phyloP scores from a whole-genome alignment of 2,888 invertebrate species.

The Melieria crassipennis region DNA sequence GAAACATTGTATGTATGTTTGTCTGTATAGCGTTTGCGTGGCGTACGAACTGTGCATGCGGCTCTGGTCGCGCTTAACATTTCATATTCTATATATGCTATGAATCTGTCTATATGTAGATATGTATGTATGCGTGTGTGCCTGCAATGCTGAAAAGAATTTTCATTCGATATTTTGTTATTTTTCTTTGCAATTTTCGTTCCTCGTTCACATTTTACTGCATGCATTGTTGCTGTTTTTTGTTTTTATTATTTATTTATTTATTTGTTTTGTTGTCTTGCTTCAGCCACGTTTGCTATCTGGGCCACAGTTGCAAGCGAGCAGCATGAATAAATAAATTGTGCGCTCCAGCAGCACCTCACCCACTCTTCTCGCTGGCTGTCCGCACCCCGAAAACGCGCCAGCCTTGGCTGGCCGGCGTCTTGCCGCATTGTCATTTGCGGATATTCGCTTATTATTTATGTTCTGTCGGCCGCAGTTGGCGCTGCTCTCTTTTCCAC shows the following conservation, averaged over 20 bases:
- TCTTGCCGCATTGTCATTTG: conserved; percentile 38
- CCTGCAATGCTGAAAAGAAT: neutral
- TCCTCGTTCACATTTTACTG: neutral
- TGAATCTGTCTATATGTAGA: neutral
- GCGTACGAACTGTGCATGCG: too few relatives aligned
- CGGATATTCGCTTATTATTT: conserved; percentile 43
- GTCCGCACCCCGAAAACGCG: neutral
- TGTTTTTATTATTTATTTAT: conserved; percentile 10
- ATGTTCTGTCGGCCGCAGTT: conserved; percentile 24
- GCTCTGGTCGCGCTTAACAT: neutral
- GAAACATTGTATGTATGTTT: neutral
- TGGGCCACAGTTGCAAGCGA: neutral
- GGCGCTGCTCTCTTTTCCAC: conserved; percentile 8
- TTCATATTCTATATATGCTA: neutral
- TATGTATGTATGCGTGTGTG: neutral
- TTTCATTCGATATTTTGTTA: conserved; percentile 12
- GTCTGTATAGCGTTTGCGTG: too few relatives aligned
- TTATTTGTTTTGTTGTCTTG: conserved; percentile 6
- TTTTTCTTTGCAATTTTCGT: neutral
- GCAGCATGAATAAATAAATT: neutral
- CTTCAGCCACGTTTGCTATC: conserved; percentile 5
- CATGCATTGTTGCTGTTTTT: conserved; percentile 1
- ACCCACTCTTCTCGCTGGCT: neutral
- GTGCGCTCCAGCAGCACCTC: neutral
- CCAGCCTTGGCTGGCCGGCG: neutral